Conservation (phyloP, 2,888 invertebrate species). For the Melikaiella ostensackeni region DNA sequence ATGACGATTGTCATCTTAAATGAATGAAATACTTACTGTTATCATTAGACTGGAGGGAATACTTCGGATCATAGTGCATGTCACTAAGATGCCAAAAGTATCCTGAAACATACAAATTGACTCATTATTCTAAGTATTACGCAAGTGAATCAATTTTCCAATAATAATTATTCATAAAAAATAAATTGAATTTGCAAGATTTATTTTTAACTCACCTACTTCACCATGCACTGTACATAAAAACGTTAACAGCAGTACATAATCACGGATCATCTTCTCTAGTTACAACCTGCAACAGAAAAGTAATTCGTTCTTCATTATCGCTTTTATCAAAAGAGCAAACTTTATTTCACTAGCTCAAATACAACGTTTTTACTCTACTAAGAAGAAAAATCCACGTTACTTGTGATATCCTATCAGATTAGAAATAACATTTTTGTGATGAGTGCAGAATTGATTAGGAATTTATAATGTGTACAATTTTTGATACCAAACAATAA, state of each 20-base stretch:
- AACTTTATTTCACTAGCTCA: too few relatives aligned
- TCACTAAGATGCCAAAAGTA: slow-evolving; percentile 98
- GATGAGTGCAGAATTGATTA: too few relatives aligned
- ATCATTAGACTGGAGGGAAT: slow-evolving; percentile 86
- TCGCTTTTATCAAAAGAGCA: not conserved
- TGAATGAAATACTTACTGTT: slow-evolving; percentile 82
- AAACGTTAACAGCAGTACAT: slow-evolving; percentile 72
- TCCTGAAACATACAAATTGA: slow-evolving; percentile 83
- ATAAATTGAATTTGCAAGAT: not conserved
- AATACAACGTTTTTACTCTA: too few relatives aligned
- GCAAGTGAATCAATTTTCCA: too few relatives aligned
- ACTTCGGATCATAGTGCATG: slow-evolving; percentile 92
- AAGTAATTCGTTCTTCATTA: not conserved
- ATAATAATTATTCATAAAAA: not conserved
- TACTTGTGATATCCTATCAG: too few relatives aligned
- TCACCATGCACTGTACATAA: slow-evolving; percentile 72
- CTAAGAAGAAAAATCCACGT: too few relatives aligned
- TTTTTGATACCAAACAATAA: too few relatives aligned
- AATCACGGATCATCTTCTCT: slow-evolving; percentile 73
- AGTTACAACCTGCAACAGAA: slow-evolving; percentile 62
- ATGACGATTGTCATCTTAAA: too few relatives aligned
- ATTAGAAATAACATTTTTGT: too few relatives aligned
- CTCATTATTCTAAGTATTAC: not conserved
- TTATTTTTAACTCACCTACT: slow-evolving; percentile 67
- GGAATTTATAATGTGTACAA: too few relatives aligned